Conservation (phyloP, 2,113 vertebrate genomes). For the Pseudolaguvia tuberculata region DNA sequence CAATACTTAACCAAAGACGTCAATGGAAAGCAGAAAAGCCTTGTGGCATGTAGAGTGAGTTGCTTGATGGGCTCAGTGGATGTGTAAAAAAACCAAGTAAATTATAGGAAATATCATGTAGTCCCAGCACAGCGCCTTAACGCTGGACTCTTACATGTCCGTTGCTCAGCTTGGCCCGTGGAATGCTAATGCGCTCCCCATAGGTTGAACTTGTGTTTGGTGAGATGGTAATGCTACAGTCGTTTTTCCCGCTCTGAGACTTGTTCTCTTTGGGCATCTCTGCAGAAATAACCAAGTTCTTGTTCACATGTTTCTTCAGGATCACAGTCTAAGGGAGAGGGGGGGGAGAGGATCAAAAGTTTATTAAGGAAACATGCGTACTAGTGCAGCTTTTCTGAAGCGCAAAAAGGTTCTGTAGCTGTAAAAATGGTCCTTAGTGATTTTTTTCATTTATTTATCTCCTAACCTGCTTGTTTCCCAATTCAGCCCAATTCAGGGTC, state of each 20-base stretch:
- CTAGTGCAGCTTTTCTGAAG: no score
- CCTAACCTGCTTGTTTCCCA: no score
- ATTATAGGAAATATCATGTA: constrained; percentile 45
- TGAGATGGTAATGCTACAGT: constrained; percentile 67
- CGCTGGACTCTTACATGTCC: constrained; percentile 59
- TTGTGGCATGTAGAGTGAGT: constrained; percentile 34
- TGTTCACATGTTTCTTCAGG: constrained; percentile 74
- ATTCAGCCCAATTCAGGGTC: no score
- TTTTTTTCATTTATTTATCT: no score
- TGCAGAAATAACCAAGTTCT: constrained; percentile 72
- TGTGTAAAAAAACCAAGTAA: constrained; percentile 45
- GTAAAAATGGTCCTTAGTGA: no score
- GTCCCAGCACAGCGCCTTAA: constrained; percentile 56
- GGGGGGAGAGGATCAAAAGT: constrained; percentile 1
- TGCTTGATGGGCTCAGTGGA: constrained; percentile 39
- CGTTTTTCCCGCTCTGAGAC: constrained; percentile 69
- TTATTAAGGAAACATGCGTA: not conserved
- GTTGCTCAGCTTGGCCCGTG: constrained; percentile 68
- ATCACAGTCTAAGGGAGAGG: constrained; percentile 64
- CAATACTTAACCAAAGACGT: constrained; percentile 29
- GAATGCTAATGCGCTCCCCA: constrained; percentile 69
- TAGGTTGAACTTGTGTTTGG: constrained; percentile 60
- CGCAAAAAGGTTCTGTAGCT: no score
- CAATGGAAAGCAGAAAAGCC: constrained; percentile 36
- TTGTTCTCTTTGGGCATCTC: constrained; percentile 74